These are phyloP conservation scores for Pelecanoides urinatrix DNA, from an alignment of 2,113 vertebrate species.

Conservation along the genomic window DNA sequence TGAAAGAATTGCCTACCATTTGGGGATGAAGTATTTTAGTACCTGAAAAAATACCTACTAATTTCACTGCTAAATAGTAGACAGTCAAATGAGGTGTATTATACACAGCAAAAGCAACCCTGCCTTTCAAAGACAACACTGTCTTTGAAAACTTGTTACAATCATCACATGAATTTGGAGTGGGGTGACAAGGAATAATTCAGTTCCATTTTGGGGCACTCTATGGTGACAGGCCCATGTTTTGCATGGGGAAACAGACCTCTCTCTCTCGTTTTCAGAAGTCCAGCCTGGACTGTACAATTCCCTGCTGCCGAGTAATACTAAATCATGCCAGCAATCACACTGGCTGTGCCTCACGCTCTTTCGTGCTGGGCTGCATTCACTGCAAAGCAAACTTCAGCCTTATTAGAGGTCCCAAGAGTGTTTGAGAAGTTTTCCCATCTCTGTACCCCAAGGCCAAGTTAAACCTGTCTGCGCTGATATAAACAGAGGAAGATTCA, in stretches of 20 bases:
- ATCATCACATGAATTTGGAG: background rate
- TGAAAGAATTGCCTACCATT: background rate
- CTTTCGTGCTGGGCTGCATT: background rate
- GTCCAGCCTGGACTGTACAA: background rate
- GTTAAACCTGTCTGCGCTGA: background rate
- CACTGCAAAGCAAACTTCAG: background rate
- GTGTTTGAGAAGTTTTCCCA: background rate
- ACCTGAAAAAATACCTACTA: background rate
- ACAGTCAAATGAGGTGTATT: background rate
- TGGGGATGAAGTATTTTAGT: background rate
- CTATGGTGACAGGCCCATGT: background rate
- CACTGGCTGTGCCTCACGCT: background rate
- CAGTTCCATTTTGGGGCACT: background rate
- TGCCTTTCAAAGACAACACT: background rate
- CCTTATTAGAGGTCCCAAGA: background rate
- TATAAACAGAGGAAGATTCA: background rate
- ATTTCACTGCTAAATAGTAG: background rate
- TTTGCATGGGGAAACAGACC: background rate
- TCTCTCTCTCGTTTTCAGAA: background rate
- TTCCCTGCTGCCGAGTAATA: background rate
- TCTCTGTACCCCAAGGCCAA: background rate
- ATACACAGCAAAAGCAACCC: background rate
- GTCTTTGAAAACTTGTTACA: background rate
- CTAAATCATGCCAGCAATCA: background rate
- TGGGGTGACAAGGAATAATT: background rate